These are phyloP conservation scores for Hemithea aestivaria DNA, from an alignment of 2,888 invertebrate genomes.

Conservation along the genomic window DNA sequence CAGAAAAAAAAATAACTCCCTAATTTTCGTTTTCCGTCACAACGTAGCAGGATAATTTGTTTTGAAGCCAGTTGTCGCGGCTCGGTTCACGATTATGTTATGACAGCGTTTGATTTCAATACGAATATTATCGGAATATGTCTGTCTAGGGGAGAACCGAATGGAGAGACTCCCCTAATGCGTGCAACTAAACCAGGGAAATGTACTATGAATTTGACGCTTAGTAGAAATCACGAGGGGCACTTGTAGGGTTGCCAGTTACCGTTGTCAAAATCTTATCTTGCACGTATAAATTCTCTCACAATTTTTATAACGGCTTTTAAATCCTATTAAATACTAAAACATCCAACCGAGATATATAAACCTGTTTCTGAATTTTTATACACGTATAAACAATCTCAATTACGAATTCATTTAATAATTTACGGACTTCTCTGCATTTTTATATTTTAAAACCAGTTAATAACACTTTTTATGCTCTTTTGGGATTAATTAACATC, in stretches of 20 bases:
- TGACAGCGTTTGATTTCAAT: slow-evolving; percentile 61
- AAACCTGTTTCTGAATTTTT: too few species aligned
- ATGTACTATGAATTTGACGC: slow-evolving; percentile 62
- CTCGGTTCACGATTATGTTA: slow-evolving; percentile 41
- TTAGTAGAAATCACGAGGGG: slow-evolving; percentile 55
- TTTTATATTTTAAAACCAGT: slow-evolving; percentile 24
- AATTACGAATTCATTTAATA: slow-evolving; percentile 2
- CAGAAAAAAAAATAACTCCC: slow-evolving; percentile 33
- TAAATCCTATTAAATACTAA: neutral
- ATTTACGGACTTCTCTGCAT: slow-evolving; percentile 1
- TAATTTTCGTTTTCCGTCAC: slow-evolving; percentile 19
- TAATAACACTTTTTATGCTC: slow-evolving; percentile 4
- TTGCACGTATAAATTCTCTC: slow-evolving; percentile 1
- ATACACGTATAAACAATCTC: slow-evolving; percentile 8
- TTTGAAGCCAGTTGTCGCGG: slow-evolving; percentile 21
- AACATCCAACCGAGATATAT: too few species aligned
- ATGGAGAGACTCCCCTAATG: slow-evolving; percentile 47
- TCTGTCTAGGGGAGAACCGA: slow-evolving; percentile 38
- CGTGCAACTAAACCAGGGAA: slow-evolving; percentile 58
- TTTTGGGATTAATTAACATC: too few species aligned
- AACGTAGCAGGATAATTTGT: slow-evolving; percentile 12
- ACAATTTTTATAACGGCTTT: neutral
- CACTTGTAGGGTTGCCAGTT: slow-evolving; percentile 45
- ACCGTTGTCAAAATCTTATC: slow-evolving; percentile 3
- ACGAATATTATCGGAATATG: slow-evolving; percentile 56